phyloP scores from a whole-genome alignment of 2,888 invertebrate species.

The Drosophila recens region DNA sequence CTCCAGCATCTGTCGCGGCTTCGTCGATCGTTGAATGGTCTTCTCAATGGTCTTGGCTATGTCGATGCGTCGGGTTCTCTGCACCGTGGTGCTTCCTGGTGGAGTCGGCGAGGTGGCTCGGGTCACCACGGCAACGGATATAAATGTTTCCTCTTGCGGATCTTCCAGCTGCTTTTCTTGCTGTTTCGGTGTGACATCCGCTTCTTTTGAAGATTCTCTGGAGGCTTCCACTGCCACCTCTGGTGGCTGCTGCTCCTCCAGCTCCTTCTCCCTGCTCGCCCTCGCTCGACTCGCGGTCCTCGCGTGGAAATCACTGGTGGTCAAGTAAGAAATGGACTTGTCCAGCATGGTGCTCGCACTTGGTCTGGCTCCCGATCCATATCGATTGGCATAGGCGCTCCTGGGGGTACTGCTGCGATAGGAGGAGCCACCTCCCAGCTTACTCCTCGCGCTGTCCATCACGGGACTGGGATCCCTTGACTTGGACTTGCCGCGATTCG shows the following conservation, averaged over 20 bases:
- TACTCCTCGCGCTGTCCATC: conserved; percentile 77
- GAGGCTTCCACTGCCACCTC: conserved; percentile 22
- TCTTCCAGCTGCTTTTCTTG: conserved; percentile 22
- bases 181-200: conserved; percentile 1
- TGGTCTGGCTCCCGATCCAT: conserved; percentile 41
- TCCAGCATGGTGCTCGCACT: conserved; percentile 61
- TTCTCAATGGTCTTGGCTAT: conserved; percentile 91
- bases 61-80: conserved; percentile 89
- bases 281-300: conserved; percentile 81
- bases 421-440: conserved; percentile 85
- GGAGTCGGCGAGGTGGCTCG: conserved; percentile 93
- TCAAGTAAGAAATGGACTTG: conserved; percentile 83
- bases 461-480: conserved; percentile 87
- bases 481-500: conserved; percentile 84
- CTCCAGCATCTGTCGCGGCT: conserved; percentile 87
- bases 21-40: conserved; percentile 88
- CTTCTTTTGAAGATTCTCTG: conserved; percentile 25
- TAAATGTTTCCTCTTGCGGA: conserved; percentile 79
- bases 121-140: conserved; percentile 89
- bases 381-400: conserved; percentile 64
- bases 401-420: conserved; percentile 63
- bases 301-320: conserved; percentile 84
- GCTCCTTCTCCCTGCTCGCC: conserved; percentile 83
- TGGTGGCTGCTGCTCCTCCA: conserved; percentile 36
- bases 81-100: conserved; percentile 87